These are phyloP conservation scores for Drosophila varians DNA, from an alignment of 1,140 invertebrate species.

Conservation along the genomic window DNA sequence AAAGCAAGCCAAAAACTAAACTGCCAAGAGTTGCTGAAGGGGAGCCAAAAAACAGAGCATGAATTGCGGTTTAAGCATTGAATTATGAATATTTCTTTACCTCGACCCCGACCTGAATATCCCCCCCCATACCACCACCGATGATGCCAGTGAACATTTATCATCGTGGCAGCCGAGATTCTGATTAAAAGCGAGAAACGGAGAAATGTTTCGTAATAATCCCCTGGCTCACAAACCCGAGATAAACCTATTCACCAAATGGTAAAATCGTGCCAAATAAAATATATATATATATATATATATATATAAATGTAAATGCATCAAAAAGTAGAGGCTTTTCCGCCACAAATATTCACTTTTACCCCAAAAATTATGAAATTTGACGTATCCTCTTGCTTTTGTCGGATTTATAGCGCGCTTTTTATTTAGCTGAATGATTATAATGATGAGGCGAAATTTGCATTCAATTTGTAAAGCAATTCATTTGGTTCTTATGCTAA, in stretches of 20 bases:
- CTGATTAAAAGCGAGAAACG: conserved; percentile 75
- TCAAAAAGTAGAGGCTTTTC: conserved; percentile 9
- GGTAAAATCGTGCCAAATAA: conserved; percentile 25
- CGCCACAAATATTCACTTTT: background rate
- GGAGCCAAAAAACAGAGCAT: conserved; percentile 53
- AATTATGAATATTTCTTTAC: conserved; percentile 76
- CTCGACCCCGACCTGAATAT: conserved; percentile 43
- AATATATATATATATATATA: background rate
- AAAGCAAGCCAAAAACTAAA: conserved; percentile 41
- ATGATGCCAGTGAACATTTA: conserved; percentile 52
- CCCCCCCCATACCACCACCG: conserved; percentile 9
- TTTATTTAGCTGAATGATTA: conserved; percentile 37
- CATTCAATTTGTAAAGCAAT: conserved; percentile 53
- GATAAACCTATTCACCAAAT: conserved; percentile 25
- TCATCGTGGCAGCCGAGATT: conserved; percentile 61
- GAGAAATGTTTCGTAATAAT: conserved; percentile 54
- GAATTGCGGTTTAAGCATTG: conserved; percentile 80
- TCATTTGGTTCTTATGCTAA: conserved; percentile 51
- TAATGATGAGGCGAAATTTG: conserved; percentile 38
- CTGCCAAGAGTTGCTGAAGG: background rate
- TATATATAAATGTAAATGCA: background rate
- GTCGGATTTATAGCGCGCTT: background rate
- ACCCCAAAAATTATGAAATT: background rate
- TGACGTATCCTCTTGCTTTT: conserved; percentile 6
- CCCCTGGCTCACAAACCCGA: background rate